Evolutionary conservation across 2,888 invertebrate genomes (phyloP).

Genomic region (Pollenia labialis): DNA sequence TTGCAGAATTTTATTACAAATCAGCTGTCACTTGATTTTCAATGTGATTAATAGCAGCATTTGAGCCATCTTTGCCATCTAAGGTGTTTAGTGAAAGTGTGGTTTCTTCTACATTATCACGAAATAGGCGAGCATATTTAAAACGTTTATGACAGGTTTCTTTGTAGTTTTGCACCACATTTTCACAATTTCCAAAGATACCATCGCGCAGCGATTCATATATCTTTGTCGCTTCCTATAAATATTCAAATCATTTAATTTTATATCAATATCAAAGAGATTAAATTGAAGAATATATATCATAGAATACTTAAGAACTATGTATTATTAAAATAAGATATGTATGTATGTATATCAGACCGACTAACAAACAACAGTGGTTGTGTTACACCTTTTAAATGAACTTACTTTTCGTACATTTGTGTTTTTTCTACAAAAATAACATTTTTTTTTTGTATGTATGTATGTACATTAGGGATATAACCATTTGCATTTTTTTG

Average conservation of each 20-base stretch:
- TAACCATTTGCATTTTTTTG: too few relatives aligned
- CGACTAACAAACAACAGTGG: too few relatives aligned
- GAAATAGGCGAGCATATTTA: slow-evolving; percentile 92
- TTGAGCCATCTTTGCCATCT: slow-evolving; percentile 55
- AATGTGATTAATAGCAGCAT: slow-evolving; percentile 74
- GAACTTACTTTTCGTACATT: too few relatives aligned
- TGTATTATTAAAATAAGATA: too few relatives aligned
- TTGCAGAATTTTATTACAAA: slow-evolving; percentile 76
- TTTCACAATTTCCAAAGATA: slow-evolving; percentile 91
- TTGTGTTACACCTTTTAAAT: too few relatives aligned
- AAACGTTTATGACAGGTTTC: slow-evolving; percentile 89
- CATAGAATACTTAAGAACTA: too few relatives aligned
- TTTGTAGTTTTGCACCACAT: slow-evolving; percentile 88
- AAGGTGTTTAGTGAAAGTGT: slow-evolving; percentile 76
- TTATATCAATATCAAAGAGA: not conserved
- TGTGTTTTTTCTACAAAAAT: too few relatives aligned
- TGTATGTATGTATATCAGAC: too few relatives aligned
- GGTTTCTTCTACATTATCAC: slow-evolving; percentile 80
- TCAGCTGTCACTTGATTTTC: slow-evolving; percentile 75
- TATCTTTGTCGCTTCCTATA: slow-evolving; percentile 92
- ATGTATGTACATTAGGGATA: too few relatives aligned
- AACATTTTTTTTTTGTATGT: too few relatives aligned
- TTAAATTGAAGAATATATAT: too few relatives aligned
- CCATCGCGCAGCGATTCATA: slow-evolving; percentile 91
- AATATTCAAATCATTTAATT: slow-evolving; percentile 66